Evolutionary conservation across 2,888 invertebrate genomes (phyloP).

Genomic region (Neria commutata): DNA sequence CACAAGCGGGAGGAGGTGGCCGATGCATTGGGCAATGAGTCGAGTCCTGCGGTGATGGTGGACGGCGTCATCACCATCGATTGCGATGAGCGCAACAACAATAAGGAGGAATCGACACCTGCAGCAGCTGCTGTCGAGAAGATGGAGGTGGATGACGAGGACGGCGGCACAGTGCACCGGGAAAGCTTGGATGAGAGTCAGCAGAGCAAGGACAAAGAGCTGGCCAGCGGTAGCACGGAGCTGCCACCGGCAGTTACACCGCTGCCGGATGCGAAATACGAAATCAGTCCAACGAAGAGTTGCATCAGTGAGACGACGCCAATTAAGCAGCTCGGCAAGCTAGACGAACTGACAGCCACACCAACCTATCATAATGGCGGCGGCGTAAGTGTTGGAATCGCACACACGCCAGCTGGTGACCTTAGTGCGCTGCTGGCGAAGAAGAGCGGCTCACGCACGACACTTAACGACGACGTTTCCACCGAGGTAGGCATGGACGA

Average conservation of each 20-base stretch:
- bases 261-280: conserved; percentile 12
- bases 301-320: conserved; percentile 34
- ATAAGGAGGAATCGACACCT: conserved; percentile 29
- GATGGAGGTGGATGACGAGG: conserved; percentile 53
- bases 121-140: conserved; percentile 23
- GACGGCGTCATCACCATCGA: conserved; percentile 15
- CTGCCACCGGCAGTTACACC: conserved; percentile 13
- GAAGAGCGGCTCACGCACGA: conserved; percentile 46
- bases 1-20: conserved; percentile 41
- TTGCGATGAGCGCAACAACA: conserved; percentile 20
- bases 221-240: conserved; percentile 1
- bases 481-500: conserved; percentile 65
- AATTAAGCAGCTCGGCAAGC: conserved; percentile 31
- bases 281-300: conserved; percentile 38
- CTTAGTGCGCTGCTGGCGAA: conserved; percentile 53
- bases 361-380: conserved; percentile 49
- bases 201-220: not conserved
- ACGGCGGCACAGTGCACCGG: conserved; percentile 27
- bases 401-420: conserved; percentile 35
- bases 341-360: conserved; percentile 32
- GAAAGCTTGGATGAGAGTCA: conserved; percentile 15
- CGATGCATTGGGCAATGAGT: conserved; percentile 15
- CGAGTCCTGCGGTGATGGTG: conserved; percentile 9
- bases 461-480: conserved; percentile 54
- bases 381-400: conserved; percentile 12